Evolutionary conservation across 1,140 invertebrate genomes (phyloP).

Genomic region (Euglossa dilemma): DNA sequence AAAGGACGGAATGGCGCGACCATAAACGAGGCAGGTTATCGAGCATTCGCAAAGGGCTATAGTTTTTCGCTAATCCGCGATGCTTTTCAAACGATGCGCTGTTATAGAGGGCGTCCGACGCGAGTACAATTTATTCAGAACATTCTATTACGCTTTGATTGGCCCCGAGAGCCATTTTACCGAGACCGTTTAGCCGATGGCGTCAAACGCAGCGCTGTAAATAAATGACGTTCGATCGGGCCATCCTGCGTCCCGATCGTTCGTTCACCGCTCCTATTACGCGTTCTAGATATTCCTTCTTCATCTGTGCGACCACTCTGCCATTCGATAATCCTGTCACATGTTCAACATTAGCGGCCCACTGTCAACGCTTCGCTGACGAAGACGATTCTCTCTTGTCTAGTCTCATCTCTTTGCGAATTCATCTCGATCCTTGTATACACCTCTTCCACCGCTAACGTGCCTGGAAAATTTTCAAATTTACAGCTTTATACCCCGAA

Average conservation of each 20-base stretch:
- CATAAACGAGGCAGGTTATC: not conserved
- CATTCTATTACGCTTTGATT: conserved; percentile 65
- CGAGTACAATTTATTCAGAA: conserved; percentile 50
- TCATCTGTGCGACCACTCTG: not conserved
- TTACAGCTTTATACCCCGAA: too few relatives aligned
- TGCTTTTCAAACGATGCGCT: not conserved
- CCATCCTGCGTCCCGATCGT: conserved; percentile 6
- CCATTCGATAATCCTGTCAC: not conserved
- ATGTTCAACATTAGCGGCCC: not conserved
- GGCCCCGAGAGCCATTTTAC: conserved; percentile 46
- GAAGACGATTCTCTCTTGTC: too few relatives aligned
- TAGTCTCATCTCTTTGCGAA: too few relatives aligned
- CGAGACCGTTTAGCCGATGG: conserved; percentile 56
- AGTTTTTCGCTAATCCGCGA: not conserved
- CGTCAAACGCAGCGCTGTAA: conserved; percentile 56
- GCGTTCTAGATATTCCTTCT: not conserved
- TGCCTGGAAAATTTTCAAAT: too few relatives aligned
- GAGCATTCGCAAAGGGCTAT: not conserved
- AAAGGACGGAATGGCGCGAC: too few relatives aligned
- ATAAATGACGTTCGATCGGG: conserved; percentile 56
- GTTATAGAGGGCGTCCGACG: not conserved
- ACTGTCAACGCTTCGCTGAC: not conserved
- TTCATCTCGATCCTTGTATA: too few relatives aligned
- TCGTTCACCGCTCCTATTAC: conserved; percentile 19
- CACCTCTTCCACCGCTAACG: too few relatives aligned